These are phyloP conservation scores for Ceuthmochares aereus DNA, from an alignment of 2,113 vertebrate species.

Conservation along the genomic window DNA sequence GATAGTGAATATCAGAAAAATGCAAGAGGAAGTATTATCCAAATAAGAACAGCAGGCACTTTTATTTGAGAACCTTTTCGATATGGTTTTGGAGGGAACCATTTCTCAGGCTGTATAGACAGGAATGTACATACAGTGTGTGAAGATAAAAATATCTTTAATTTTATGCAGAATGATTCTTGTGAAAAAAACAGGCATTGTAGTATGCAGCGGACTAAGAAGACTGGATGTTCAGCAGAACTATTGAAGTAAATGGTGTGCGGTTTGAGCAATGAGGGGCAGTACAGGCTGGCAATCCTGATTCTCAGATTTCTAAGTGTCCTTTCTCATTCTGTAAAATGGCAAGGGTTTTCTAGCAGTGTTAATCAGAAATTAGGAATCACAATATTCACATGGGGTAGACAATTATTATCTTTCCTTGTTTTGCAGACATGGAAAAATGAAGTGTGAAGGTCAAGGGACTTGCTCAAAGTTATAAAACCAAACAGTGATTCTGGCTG, in stretches of 20 bases:
- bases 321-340: not conserved
- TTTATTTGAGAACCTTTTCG: not conserved
- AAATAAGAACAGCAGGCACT: not conserved
- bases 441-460: conserved; percentile 11
- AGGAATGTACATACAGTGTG: not conserved
- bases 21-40: not conserved
- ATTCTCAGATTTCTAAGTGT: not conserved
- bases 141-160: not conserved
- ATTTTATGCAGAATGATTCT: not conserved
- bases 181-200: not conserved
- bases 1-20: not conserved
- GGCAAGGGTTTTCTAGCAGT: not conserved
- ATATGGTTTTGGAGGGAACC: not conserved
- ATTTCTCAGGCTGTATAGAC: not conserved
- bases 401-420: conserved; percentile 18
- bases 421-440: conserved; percentile 6
- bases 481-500: not conserved
- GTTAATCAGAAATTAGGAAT: conserved; percentile 25
- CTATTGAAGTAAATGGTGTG: not conserved
- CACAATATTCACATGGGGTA: not conserved
- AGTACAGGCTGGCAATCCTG: not conserved
- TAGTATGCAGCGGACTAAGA: not conserved
- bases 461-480: not conserved
- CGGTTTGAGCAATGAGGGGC: not conserved
- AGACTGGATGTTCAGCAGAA: not conserved